phyloP scores from a whole-genome alignment of 2,797 vertebrate genomes.

The Echiichthys vipera region DNA sequence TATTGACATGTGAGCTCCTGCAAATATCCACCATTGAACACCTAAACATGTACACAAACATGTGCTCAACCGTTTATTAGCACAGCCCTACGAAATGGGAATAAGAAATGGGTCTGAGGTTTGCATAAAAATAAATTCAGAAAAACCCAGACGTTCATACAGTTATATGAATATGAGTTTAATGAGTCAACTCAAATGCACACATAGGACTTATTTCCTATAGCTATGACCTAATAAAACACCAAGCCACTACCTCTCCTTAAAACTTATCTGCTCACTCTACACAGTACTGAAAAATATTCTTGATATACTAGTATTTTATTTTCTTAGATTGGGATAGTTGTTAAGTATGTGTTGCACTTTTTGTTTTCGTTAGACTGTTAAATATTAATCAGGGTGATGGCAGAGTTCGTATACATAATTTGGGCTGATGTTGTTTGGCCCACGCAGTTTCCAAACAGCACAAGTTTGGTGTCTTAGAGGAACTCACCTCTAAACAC shows the following conservation, averaged over 20 bases:
- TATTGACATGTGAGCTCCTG: background rate
- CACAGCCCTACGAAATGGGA: background rate
- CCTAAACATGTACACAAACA: background rate
- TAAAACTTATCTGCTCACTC: conserved; percentile 6
- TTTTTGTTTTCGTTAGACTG: background rate
- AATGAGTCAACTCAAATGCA: conserved; percentile 5
- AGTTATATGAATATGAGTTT: background rate
- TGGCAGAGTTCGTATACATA: background rate
- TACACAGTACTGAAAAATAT: background rate
- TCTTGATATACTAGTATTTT: background rate
- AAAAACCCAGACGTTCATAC: background rate
- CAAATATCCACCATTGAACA: conserved; percentile 16
- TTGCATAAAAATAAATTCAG: conserved; percentile 10
- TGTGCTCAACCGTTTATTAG: background rate
- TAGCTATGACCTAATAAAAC: conserved; percentile 32
- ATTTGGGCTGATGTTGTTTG: conserved; percentile 34
- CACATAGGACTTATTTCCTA: conserved; percentile 39
- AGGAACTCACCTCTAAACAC: conserved; percentile 23
- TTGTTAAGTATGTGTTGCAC: background rate
- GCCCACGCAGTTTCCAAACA: conserved; percentile 26
- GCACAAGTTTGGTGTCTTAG: conserved; percentile 15
- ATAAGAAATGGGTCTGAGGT: background rate
- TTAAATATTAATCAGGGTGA: conserved; percentile 10
- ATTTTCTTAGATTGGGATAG: background rate
- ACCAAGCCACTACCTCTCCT: conserved; percentile 5